Conservation (phyloP, 2,888 invertebrate species). For the Sphecodes monilicornis region DNA sequence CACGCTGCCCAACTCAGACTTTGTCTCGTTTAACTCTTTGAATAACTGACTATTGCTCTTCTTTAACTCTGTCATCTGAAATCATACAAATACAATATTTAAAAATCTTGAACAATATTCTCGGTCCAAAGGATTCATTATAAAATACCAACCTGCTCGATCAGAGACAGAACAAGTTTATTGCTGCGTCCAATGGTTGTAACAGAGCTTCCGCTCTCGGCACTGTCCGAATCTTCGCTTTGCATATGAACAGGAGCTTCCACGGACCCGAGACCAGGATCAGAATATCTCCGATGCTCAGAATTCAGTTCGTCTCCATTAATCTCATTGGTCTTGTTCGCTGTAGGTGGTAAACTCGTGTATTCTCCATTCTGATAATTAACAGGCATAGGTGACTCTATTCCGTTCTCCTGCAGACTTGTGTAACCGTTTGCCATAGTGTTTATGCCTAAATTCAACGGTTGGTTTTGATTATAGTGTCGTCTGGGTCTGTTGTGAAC, state of each 20-base stretch:
- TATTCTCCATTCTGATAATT: conserved; percentile 84
- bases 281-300: conserved; percentile 88
- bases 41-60: conserved; percentile 91
- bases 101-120: not conserved
- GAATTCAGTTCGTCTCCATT: conserved; percentile 85
- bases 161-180: conserved; percentile 87
- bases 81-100: conserved; percentile 8
- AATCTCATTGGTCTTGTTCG: conserved; percentile 86
- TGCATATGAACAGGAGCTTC: conserved; percentile 84
- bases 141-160: conserved; percentile 88
- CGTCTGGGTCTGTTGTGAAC: conserved; percentile 71
- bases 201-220: conserved; percentile 84
- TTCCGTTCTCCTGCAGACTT: conserved; percentile 77
- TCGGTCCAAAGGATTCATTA: not conserved
- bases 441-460: conserved; percentile 44
- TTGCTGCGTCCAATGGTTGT: conserved; percentile 86
- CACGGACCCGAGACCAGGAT: conserved; percentile 87
- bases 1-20: conserved; percentile 86
- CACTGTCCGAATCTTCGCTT: conserved; percentile 86
- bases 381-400: conserved; percentile 67
- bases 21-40: conserved; percentile 90
- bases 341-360: conserved; percentile 90
- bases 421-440: conserved; percentile 75
- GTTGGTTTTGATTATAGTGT: conserved; percentile 66
- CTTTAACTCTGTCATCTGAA: conserved; percentile 86